Evolutionary conservation across 2,797 vertebrate genomes (phyloP), one percentile per base, ranked within the genome.

Genomic region (Eulemur mongoz): DNA sequence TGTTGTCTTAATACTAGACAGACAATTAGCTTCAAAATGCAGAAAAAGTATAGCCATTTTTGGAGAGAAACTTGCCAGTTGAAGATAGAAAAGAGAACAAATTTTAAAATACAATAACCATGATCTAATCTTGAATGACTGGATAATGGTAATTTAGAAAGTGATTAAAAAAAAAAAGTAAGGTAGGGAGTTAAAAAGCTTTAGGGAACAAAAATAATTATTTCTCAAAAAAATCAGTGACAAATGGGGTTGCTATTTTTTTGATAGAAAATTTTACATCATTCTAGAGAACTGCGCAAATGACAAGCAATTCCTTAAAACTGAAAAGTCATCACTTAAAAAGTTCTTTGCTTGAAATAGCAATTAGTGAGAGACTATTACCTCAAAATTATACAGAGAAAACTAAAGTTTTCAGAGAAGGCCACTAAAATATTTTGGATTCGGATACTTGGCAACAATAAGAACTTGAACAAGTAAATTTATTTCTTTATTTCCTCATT

Each of bases 271-370:
- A 87, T 70, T 84, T 57, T 22, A 83, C 38, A 57, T 79, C 61
- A 76, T 92, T 95, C 69, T 92, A 63, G 30, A 78, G n/a, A 93
- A 83, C 7, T 75, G 35, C 79, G 14, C 23, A 92, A 92, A 92
- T 89, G 48, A 73, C 20, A 78, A 82, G 57, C 10, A 54, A 52
- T 89, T 67, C 8, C 65, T 92, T 69, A 80, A 25, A 83, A 90
- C 11, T 48, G 38, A 83, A 78, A 72, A 82, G 5, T 89, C 45
- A 6, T 85, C 61, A 61, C 23, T 89, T 92, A 59, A 89, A 88
- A 76, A 89, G 25, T 67, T 90, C 11, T 93, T 82, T 65, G 20
- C 43, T 82, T 85, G 75, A 87, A 89, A 89, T 87, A 59, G 20
- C 54, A 91, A 78, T 89, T 83, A 75, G 50, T 75, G 23, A 63